Conservation (phyloP, 2,888 invertebrate genomes). For the Cyclophora albipunctata region DNA sequence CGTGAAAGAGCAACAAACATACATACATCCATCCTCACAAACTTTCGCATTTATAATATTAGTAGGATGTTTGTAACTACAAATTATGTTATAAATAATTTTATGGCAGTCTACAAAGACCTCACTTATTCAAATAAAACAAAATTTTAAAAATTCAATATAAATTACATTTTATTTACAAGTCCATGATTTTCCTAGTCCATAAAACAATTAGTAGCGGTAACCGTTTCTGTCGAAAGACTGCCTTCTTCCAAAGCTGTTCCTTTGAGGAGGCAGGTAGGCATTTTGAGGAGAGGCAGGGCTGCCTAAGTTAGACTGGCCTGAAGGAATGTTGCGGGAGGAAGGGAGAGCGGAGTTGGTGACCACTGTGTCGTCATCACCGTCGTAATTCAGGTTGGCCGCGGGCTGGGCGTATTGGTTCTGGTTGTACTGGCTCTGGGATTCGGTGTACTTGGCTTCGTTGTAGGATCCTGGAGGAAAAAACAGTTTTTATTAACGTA, state of each 20-base stretch:
- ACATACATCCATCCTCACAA: no score
- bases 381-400: not conserved
- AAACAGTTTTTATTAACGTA: no score
- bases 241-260: slow-evolving; percentile 26
- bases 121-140: no score
- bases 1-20: no score
- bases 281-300: slow-evolving; percentile 26
- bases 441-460: slow-evolving; percentile 42
- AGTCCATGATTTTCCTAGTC: not conserved
- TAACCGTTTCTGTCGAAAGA: slow-evolving; percentile 42
- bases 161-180: not conserved
- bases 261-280: slow-evolving; percentile 39
- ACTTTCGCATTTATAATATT: no score
- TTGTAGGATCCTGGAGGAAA: slow-evolving; percentile 48
- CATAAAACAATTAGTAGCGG: slow-evolving; percentile 15
- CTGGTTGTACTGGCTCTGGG: slow-evolving; percentile 12
- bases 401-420: not conserved
- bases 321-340: not conserved
- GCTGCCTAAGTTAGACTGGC: slow-evolving; percentile 1
- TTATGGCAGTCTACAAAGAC: no score
- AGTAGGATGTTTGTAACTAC: no score
- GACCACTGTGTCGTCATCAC: slow-evolving; percentile 35
- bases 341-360: slow-evolving; percentile 34
- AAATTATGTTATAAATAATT: no score
- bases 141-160: not conserved